Base-by-base conservation (phyloP, 2,113 vertebrate species). In the Eptatretus burgeri region DNA sequence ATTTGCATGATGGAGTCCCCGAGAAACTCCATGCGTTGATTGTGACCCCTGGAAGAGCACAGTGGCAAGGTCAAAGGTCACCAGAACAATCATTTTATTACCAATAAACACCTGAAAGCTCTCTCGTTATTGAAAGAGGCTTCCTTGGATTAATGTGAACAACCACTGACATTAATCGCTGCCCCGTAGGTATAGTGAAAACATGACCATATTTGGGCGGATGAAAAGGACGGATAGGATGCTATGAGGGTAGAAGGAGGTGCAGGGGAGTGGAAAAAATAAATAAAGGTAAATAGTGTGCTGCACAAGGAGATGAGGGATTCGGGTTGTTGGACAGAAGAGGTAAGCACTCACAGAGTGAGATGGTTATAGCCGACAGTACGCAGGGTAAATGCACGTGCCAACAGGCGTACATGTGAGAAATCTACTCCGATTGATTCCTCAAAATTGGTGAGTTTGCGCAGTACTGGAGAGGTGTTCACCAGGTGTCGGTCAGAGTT, bases 1-100 rank as follows among this genome's bases (percentile, higher is more conserved):
- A 98, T 74, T 69, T 98, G 91, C 91, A 98, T 98, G 75, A 98
- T 98, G 18, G 91, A 98, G 74, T 98, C 91, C 65, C 91, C 91
- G 68, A 98, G 76, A 73, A 98, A 98, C 79, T 98, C 91, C 91
- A 98, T 98, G 72, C 91, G 82, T 78, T 98, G 91, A 73, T 98
- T 98, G 71, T 98, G 91, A 68, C 91, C 91, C 70, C 91, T 98
- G 76, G 70, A 78, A 10, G 50, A 63, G n/a, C 16, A 60, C 53
- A 60, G 5, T 16, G 53, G n/a, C n/a, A 20, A 20, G 56, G 56
- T 60, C 56, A 60, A 60, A 20, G n/a, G 27, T 41, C 27, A 41
- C 27, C 27, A 41, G 27, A 41, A 41, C 27, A 41, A 41, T 7
- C 27, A 41, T 41, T 41, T 7, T 41, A 41, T 41, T 41, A 41